Evolutionary conservation across 2,113 vertebrate species (phyloP), one percentile per base, ranked within the genome.

Genomic region (Micromys minutus): DNA sequence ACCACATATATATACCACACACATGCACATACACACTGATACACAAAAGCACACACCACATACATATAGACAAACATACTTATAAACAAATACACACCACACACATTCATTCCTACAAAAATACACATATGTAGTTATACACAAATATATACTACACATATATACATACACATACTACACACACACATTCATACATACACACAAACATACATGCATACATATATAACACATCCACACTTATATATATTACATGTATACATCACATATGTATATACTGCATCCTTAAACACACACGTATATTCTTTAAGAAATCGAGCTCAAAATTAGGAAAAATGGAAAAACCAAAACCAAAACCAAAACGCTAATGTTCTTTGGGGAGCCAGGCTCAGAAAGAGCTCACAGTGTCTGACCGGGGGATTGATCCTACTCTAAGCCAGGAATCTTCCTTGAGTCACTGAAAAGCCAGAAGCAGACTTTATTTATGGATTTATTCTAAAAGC

Each of bases 331-430:
- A 55, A 55, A 63, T 11, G 45, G 12, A 16, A 34, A 59, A 47
- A 79, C 7, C 1, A 7, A n/a, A 55, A 63, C 2, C 26, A 29
- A 63, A 65, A 13, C 19, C n/a, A 39, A 39, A 72, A 72, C 3
- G 10, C 1, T 5, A 31, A 26, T 7, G 34, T 31, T 2, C 7
- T 6, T 10, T 21, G 19, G 55, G 39, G 17, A 91, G 7, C n/a
- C 0, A 11, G 19, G 15, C 24, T 7, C 2, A 19, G 55, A 15
- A 22, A 71, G 15, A 29, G 26, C 13, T 34, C 77, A 61, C 0
- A 1, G 0, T 1, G 8, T 34, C 61, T 21, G 12, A 29, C 50
- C 1, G 0, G 0, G 2, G 24, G 17, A 31, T 17, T 52, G 5
- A 80, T 31, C 0, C 16, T 10, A 9, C 5, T 11, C 15, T 0